Base-by-base conservation (phyloP, 2,888 invertebrate species). In the Pinctada fucata region DNA sequence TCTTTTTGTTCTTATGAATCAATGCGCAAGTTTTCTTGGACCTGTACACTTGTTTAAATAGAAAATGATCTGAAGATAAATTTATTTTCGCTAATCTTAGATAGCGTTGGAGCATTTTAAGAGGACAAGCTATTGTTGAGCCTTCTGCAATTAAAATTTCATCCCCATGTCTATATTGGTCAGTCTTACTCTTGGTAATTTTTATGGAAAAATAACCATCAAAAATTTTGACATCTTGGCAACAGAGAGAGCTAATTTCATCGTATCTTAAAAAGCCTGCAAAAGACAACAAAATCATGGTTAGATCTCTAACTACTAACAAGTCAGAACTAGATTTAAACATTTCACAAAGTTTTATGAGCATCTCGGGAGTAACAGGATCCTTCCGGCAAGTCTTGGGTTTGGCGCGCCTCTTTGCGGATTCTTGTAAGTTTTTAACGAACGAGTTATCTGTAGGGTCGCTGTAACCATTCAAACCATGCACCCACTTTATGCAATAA, bases 131-230 rank as follows among this genome's bases (percentile, higher is more conserved):
- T 5, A 69, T 58, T 13, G 81, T 66, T 3, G 10, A 13, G 13
- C 83, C 83, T 72, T 82, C 82, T 3, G 73, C 45, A 10, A 82
- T 72, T 5, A 79, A 69, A 16, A 82, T 76, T 48, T 81, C 72
- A 31, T 73, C 66, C 13, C 81, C 81, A 3, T 49, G 45, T 52
- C 80, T 63, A 66, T 83, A 83, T 66, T 82, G 81, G 72, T 84
- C 82, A 6, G 82, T 82, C 66, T 81, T 82, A 76, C 81, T 75
- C 64, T 67, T 49, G 5, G 45, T 68, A 16, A 84, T 79, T 31
- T 67, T 13, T 47, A 79, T 68, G 13, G 48, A 66, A 71, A 83
- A 67, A 79, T 80, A 67, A 50, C 77, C 72, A 8, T 80, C 73
- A 64, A 51, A 31, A 63, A 81, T 68, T 10, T 31, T 58, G 10